Conservation (phyloP, 2,113 vertebrate genomes). For the Sebastes schlegelii region DNA sequence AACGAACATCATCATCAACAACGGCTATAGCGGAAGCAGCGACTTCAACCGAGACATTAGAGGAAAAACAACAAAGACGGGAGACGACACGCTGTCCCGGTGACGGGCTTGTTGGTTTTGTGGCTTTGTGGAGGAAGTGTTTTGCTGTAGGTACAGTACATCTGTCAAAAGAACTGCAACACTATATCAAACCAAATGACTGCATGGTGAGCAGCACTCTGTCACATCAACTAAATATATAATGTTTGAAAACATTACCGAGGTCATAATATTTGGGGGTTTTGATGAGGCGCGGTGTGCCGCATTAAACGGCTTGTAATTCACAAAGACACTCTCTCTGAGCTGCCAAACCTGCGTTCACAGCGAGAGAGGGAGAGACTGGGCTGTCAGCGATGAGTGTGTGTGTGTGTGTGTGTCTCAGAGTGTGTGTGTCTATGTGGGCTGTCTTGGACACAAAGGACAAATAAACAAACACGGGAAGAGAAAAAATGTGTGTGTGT, state of each 20-base stretch:
- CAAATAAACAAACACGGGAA: slow-evolving; percentile 47
- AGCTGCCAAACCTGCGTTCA: slow-evolving; percentile 55
- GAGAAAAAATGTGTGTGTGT: neutral
- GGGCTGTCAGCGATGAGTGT: slow-evolving; percentile 45
- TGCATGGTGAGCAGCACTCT: slow-evolving; percentile 37
- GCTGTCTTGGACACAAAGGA: slow-evolving; percentile 53
- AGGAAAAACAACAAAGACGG: slow-evolving; percentile 67
- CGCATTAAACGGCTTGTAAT: slow-evolving; percentile 51
- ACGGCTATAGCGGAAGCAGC: slow-evolving; percentile 12
- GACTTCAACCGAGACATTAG: slow-evolving; percentile 44
- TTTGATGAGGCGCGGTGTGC: slow-evolving; percentile 48
- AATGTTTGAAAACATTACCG: slow-evolving; percentile 50
- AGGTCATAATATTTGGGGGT: slow-evolving; percentile 54
- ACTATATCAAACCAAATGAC: slow-evolving; percentile 41
- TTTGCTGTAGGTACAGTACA: slow-evolving; percentile 53
- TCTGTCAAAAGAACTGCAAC: slow-evolving; percentile 53
- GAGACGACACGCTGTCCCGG: slow-evolving; percentile 60
- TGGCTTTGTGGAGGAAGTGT: slow-evolving; percentile 15
- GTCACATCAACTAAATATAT: slow-evolving; percentile 59
- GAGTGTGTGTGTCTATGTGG: slow-evolving; percentile 24
- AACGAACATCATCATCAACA: slow-evolving; percentile 63
- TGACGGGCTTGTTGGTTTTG: slow-evolving; percentile 56
- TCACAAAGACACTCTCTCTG: slow-evolving; percentile 50
- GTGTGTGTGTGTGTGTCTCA: slow-evolving; percentile 3
- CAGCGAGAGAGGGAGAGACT: slow-evolving; percentile 33